These are phyloP conservation scores for Hemitrygon akajei DNA, from an alignment of 2,797 vertebrate species.

Conservation along the genomic window DNA sequence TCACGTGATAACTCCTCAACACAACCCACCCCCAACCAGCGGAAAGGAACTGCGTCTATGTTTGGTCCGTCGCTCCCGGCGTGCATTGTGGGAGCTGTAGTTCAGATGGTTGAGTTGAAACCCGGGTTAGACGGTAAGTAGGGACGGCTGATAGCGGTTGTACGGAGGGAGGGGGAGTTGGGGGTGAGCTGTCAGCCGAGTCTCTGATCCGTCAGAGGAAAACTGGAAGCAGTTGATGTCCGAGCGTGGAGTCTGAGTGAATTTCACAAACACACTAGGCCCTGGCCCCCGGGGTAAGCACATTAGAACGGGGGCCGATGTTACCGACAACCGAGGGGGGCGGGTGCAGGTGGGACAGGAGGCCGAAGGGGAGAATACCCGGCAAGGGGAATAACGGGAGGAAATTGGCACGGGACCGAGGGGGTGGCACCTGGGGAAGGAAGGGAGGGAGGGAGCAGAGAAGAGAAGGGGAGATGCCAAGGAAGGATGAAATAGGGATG, in stretches of 20 bases:
- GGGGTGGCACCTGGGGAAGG: not conserved
- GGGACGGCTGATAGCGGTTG: too few species aligned
- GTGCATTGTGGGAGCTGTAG: conserved; percentile 20
- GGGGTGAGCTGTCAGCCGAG: too few species aligned
- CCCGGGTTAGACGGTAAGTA: not conserved
- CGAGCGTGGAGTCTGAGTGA: not conserved
- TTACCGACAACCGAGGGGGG: not conserved
- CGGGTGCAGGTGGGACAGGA: not conserved
- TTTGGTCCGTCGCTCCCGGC: not conserved
- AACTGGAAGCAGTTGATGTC: not conserved
- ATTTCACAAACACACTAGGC: not conserved
- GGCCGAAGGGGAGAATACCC: not conserved
- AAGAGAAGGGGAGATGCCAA: not conserved
- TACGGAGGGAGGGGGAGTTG: too few species aligned
- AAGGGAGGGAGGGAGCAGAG: not conserved
- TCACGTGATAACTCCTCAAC: not conserved
- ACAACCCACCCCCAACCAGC: too few species aligned
- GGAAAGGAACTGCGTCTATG: too few species aligned
- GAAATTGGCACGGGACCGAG: not conserved
- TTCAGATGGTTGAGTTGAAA: not conserved
- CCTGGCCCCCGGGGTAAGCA: not conserved
- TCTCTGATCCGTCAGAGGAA: too few species aligned
- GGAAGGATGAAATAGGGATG: not conserved
- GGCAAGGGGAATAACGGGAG: not conserved
- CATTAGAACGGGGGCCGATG: not conserved